Conservation (phyloP, 2,113 vertebrate genomes). For the Aix galericulata region DNA sequence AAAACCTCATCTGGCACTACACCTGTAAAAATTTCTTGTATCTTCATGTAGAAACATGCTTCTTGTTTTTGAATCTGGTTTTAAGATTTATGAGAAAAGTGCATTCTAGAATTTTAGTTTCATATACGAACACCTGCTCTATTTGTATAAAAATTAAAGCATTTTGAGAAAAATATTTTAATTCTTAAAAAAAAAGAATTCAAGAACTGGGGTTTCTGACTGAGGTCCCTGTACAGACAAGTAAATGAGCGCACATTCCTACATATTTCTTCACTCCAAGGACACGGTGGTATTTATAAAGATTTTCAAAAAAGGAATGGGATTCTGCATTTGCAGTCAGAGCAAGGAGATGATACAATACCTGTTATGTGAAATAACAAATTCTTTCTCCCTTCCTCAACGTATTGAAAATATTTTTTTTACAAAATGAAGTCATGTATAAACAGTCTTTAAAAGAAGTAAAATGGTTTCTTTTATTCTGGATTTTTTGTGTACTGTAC, state of each 20-base stretch:
- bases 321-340: background rate
- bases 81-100: background rate
- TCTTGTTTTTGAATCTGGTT: background rate
- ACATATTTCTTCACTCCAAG: background rate
- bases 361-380: background rate
- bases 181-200: background rate
- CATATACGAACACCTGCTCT: background rate
- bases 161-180: background rate
- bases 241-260: background rate
- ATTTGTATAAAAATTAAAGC: background rate
- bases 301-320: background rate
- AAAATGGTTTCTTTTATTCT: background rate
- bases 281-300: slow-evolving; percentile 30
- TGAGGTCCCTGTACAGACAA: background rate
- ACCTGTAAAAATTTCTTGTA: background rate
- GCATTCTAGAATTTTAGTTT: background rate
- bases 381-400: background rate
- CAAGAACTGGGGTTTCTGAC: background rate
- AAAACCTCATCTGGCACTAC: background rate
- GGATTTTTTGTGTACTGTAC: background rate
- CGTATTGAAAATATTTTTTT: background rate
- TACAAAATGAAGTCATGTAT: background rate
- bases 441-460: background rate
- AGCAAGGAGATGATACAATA: background rate
- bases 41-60: background rate